phyloP scores from a whole-genome alignment of 2,888 invertebrate species.

The Pelosia muscerda region DNA sequence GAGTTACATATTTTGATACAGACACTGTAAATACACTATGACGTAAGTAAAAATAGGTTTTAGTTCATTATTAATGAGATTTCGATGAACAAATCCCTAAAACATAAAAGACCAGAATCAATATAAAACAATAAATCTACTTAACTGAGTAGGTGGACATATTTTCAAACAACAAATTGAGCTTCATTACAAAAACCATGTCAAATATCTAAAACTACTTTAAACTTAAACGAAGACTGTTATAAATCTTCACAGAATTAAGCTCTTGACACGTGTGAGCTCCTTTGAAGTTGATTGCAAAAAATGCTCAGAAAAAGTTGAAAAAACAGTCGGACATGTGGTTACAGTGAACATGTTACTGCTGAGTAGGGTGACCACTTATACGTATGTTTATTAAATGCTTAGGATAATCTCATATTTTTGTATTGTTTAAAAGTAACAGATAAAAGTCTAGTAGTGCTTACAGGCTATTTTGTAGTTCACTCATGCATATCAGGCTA shows the following conservation, averaged over 20 bases:
- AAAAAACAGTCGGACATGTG: slow-evolving; percentile 53
- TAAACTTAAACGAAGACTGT: slow-evolving; percentile 43
- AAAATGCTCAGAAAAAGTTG: slow-evolving; percentile 44
- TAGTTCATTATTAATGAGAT: too few species aligned
- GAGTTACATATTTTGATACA: too few species aligned
- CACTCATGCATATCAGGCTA: too few species aligned
- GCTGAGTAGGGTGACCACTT: slow-evolving; percentile 25
- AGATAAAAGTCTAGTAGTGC: not conserved
- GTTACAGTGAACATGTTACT: slow-evolving; percentile 37
- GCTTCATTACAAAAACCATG: slow-evolving; percentile 24
- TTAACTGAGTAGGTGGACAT: slow-evolving; percentile 22
- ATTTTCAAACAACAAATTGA: slow-evolving; percentile 34
- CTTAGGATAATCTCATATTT: not conserved
- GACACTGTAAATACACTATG: too few species aligned
- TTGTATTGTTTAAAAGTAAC: not conserved
- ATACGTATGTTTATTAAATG: not conserved
- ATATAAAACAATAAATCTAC: slow-evolving; percentile 6
- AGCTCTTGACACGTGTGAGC: slow-evolving; percentile 64
- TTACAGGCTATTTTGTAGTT: too few species aligned
- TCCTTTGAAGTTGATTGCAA: slow-evolving; percentile 43
- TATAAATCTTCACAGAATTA: slow-evolving; percentile 69
- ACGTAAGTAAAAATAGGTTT: too few species aligned
- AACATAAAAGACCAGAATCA: not conserved
- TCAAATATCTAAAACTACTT: slow-evolving; percentile 22
- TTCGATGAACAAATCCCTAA: not conserved